Evolutionary conservation across 2,113 vertebrate genomes (phyloP), one percentile per base, ranked within the genome.

Genomic region (Anarhynchus alexandrinus): DNA sequence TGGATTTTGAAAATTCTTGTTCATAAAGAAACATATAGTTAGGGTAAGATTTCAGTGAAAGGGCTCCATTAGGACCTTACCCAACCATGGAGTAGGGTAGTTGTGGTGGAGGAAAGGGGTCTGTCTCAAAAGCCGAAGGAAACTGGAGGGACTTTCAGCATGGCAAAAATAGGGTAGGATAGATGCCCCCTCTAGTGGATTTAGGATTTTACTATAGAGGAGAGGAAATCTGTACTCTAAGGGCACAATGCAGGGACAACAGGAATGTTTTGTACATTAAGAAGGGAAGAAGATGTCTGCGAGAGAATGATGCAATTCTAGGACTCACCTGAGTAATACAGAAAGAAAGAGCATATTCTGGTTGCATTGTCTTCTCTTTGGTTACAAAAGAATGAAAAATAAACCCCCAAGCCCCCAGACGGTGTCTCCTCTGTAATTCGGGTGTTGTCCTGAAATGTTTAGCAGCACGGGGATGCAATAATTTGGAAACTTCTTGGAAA

Each of bases 61-160:
- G 22, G 8, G 5, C 6, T 66, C 30, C 42, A 13, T 62, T 67
- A 54, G 38, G 55, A 66, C 19, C 18, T 84, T 34, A 58, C 4
- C 7, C 8, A 80, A 16, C 22, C 65, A 20, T 69, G 54, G 15
- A 76, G 5, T 10, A 12, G 16, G 5, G 3, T 19, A 30, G 38
- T 5, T 0, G 0, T 26, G 13, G 5, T 3, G 5, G 11, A 55
- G 30, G 11, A 45, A 67, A 57, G 10, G 5, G 49, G 3, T 38
- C 17, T 54, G 5, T 32, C 15, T 58, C 54, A 77, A 66, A 86
- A 73, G n/a, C 6, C 36, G 62, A 61, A 72, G 16, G 32, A 52
- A 85, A 64, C 26, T 10, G 10, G 10, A 71, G 9, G 6, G 13
- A 71, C 6, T 67, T 47, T 55, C 12, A 32, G 6, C 27, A 25